A percentile compares a stretch with the other conserved stretches of the same genome.
These are phyloP conservation scores for Syncerus caffer DNA, from an alignment of 2,797 vertebrate species.

Conservation along the genomic window DNA sequence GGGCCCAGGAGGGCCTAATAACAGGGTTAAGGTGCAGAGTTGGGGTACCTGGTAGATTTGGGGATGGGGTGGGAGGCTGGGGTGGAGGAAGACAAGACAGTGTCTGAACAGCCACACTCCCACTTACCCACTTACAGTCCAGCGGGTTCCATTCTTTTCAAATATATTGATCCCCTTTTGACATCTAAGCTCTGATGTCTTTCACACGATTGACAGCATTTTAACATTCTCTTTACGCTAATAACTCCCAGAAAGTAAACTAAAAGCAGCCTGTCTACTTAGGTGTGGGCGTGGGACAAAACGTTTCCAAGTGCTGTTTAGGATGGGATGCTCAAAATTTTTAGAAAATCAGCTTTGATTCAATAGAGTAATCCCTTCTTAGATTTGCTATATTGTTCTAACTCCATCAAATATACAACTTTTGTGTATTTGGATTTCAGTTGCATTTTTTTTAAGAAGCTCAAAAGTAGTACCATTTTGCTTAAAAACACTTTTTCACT, in stretches of 20 bases:
- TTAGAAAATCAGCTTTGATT: not conserved
- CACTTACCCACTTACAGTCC: not conserved
- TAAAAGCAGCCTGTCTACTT: constrained; percentile 30
- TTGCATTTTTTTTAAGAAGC: not conserved
- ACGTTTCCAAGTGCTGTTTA: not conserved
- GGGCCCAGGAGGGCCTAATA: not conserved
- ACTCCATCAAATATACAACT: not conserved
- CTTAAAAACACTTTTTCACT: constrained; percentile 23
- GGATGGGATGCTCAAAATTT: not conserved
- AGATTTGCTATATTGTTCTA: not conserved
- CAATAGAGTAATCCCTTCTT: not conserved
- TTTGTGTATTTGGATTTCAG: not conserved
- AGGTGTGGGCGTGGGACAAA: not conserved
- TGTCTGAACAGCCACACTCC: too few species aligned
- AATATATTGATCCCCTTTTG: not conserved
- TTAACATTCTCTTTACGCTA: not conserved
- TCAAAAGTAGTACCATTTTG: not conserved
- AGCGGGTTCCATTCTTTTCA: not conserved
- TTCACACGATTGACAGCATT: not conserved
- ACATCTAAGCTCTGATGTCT: not conserved
- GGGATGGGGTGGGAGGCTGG: not conserved
- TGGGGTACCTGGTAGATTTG: not conserved
- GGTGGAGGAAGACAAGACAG: not conserved
- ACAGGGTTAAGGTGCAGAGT: not conserved
- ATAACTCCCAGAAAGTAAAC: constrained; percentile 49